These are phyloP conservation scores for Drosophila repleta DNA, from an alignment of 1,140 invertebrate species.

Conservation along the genomic window DNA sequence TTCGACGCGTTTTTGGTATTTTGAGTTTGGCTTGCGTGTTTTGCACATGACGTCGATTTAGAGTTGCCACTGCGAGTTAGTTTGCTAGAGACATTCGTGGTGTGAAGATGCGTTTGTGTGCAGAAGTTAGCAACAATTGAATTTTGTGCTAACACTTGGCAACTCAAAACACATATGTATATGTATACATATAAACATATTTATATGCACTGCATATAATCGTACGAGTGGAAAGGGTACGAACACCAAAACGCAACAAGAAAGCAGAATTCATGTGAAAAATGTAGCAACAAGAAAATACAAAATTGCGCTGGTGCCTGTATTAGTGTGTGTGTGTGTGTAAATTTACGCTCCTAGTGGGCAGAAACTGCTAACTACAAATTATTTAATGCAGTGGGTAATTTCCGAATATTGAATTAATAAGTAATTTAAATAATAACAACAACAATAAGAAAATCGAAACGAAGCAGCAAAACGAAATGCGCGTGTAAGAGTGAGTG, in stretches of 20 bases:
- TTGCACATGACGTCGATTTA: constrained; percentile 3
- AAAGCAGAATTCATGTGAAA: constrained; percentile 25
- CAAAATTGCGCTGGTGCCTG: constrained; percentile 35
- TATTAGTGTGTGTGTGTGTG: constrained; percentile 42
- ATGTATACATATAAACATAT: constrained; percentile 36
- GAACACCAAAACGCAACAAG: constrained; percentile 14
- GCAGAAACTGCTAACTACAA: constrained; percentile 22
- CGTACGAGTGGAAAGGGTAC: constrained; percentile 9
- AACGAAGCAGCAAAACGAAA: constrained; percentile 45
- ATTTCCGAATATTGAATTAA: constrained; percentile 62
- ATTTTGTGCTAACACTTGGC: constrained; percentile 48
- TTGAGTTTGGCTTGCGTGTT: background rate
- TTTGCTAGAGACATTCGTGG: constrained; percentile 50
- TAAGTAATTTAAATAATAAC: constrained; percentile 52
- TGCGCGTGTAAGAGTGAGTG: constrained; percentile 66
- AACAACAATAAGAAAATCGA: constrained; percentile 72
- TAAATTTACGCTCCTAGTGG: constrained; percentile 21
- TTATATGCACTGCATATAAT: constrained; percentile 38
- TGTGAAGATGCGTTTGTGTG: constrained; percentile 42
- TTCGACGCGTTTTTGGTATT: constrained; percentile 39
- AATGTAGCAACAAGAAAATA: constrained; percentile 33
- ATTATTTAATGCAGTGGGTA: constrained; percentile 28
- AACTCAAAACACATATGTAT: constrained; percentile 44
- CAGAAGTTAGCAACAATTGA: constrained; percentile 42
- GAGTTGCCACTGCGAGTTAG: constrained; percentile 41